Base-by-base conservation (phyloP, 2,113 vertebrate species). In the Leiothrix lutea region DNA sequence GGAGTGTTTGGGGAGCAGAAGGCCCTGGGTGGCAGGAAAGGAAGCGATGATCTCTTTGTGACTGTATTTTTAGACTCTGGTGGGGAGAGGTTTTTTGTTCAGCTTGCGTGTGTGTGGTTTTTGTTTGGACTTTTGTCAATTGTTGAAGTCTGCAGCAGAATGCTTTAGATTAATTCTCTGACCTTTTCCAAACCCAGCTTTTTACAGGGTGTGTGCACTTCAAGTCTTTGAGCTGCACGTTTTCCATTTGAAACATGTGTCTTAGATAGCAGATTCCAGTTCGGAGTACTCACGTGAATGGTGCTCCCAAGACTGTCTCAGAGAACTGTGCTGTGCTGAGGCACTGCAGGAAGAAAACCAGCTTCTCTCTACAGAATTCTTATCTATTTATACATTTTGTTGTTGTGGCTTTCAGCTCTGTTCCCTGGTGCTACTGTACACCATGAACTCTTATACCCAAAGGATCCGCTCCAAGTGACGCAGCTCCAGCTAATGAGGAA, bases 401-500 rank as follows among this genome's bases (percentile, higher is more conserved):
- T 86, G 81, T 96, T 90, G 28, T 4, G 58, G 60, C 48, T 95
- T 92, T 90, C 72, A 33, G 85, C 74, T 94, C 53, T 93, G 80
- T 83, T 94, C 95, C 92, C 94, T 93, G 79, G 71, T 90, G 92
- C 79, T 94, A 58, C 93, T 11, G 36, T 66, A 70, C 82, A 47
- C 85, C 87, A 23, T 51, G 79, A 96, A 73, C 93, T 66, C 67
- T 89, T 73, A 44, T 70, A 80, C 92, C 92, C 92, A 62, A 22
- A 90, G 94, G 96, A 96, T 33, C 6, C 0, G 17, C 48, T 94
- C 85, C 81, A 60, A 80, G 88, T 96, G 93, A 96, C 87, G 92
- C 95, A 96, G 75, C 93, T 93, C 45, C 1, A 2, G 0, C 66
- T 95, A 65, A 85, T 66, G 88, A 95, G 95, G 96, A 97, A 95